Percentiles rank a stretch among this genome's conserved stretches.
These are phyloP conservation scores for Lepidurus arcticus DNA, from an alignment of 1,140 invertebrate genomes.

Conservation along the genomic window DNA sequence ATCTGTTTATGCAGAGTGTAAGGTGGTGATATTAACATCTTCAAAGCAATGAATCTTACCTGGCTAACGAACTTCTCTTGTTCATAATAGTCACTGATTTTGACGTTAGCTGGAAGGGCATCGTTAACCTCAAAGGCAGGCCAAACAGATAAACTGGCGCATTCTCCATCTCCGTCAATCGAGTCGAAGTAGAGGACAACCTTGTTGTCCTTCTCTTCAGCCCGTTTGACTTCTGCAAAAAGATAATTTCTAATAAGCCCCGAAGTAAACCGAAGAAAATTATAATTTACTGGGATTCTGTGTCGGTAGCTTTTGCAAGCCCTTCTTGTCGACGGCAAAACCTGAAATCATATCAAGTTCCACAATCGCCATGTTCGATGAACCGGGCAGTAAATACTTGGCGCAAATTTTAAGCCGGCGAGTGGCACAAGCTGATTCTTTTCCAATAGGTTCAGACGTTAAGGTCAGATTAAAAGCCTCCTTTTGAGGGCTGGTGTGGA, in stretches of 20 bases:
- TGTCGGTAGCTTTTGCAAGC: conserved; percentile 43
- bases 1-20: not conserved
- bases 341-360: conserved; percentile 60
- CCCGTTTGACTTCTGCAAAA: conserved; percentile 42
- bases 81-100: too few species aligned
- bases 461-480: conserved; percentile 46
- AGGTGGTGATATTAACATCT: not conserved
- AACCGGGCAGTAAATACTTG: conserved; percentile 45
- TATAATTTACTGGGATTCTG: not conserved
- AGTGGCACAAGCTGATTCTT: conserved; percentile 43
- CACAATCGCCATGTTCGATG: conserved; percentile 58
- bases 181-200: too few species aligned
- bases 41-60: not conserved
- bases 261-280: too few species aligned
- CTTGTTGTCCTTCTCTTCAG: conserved; percentile 46
- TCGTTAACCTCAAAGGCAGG: too few species aligned
- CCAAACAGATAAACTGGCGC: too few species aligned
- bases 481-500: conserved; percentile 43
- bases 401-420: conserved; percentile 45
- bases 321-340: conserved; percentile 52
- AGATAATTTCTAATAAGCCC: not conserved
- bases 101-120: too few species aligned
- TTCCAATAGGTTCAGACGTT: not conserved
- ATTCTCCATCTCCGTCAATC: too few species aligned
- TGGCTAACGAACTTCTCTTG: conserved; percentile 41